Evolutionary conservation across 2,797 vertebrate genomes (phyloP), one percentile per base, ranked within the genome.

Genomic region (Phrynocephalus forsythii): DNA sequence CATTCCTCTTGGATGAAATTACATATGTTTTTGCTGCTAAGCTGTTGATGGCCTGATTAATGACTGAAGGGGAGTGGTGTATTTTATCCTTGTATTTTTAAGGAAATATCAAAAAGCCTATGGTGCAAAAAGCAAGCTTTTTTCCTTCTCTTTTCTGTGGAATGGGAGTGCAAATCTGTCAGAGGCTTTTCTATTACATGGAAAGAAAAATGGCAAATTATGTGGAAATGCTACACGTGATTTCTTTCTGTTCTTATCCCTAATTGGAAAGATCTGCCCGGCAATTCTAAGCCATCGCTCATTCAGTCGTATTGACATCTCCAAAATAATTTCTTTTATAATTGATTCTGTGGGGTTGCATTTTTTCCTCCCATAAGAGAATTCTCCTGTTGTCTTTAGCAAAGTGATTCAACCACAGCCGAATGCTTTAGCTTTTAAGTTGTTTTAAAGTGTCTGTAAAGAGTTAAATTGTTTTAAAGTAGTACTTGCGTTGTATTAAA

Each of bases 1-100:
- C 92, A 91, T 83, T 94, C 63, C 87, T 0, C 3, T 28, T 94
- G 91, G 86, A 87, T 90, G 89, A 91, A 80, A 79, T 68, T 7
- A 68, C 83, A 88, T 50, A 63, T 48, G 90, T 85, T 84, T 92
- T 67, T 86, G 56, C 81, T 86, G 33, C 78, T 86, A 86, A 73
- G 50, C 80, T 2, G 11, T 48, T 87, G 72, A 87, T 85, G 88
- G 88, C 30, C 69, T 88, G 85, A 88, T 88, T 89, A 90, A 92
- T 63, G 4, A 80, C 38, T 87, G 69, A 88, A 77, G 88, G 15
- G 44, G 48, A 84, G 28, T 75, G 44, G 26, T 85, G 20, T 6
- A 72, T 91, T 94, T 90, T 89, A 1, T 68, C 68, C 68, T 84
- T 82, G 79, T 69, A 24, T 0, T 81, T 90, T 28, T 83, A 84